Conservation (phyloP, 2,888 invertebrate genomes). For the Cephalotes varians region DNA sequence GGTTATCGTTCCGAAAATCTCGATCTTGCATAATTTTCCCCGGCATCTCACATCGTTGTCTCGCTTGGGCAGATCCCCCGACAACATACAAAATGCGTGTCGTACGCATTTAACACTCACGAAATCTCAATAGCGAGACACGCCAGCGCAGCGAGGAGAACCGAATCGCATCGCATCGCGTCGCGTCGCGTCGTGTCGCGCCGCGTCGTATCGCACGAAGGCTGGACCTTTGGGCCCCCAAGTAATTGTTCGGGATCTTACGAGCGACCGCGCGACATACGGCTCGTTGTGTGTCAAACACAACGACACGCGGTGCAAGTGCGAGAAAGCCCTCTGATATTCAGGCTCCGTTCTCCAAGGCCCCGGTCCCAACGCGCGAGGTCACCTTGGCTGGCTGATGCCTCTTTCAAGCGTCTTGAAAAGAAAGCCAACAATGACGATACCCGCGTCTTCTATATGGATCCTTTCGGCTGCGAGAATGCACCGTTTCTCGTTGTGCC, state of each 20-base stretch:
- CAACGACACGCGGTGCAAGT: conserved; percentile 24
- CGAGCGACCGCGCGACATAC: conserved; percentile 56
- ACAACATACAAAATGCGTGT: neutral
- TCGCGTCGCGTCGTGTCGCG: conserved; percentile 20
- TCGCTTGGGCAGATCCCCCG: neutral
- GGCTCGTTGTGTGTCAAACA: conserved; percentile 58
- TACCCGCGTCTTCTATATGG: conserved; percentile 57
- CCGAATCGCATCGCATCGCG: conserved; percentile 5
- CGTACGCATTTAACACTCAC: conserved; percentile 23
- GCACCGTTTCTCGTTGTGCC: conserved; percentile 58
- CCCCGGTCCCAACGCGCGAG: conserved; percentile 68
- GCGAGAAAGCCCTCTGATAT: conserved; percentile 47
- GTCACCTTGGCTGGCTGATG: conserved; percentile 75
- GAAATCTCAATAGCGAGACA: conserved; percentile 27
- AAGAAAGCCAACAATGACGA: conserved; percentile 75
- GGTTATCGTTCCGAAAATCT: neutral
- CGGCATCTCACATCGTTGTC: neutral
- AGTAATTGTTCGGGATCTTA: conserved; percentile 54
- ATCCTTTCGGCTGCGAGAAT: conserved; percentile 57
- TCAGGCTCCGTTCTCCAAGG: conserved; percentile 70
- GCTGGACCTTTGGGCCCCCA: conserved; percentile 10
- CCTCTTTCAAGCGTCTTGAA: conserved; percentile 75
- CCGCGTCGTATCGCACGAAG: conserved; percentile 36
- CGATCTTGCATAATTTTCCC: conserved; percentile 16
- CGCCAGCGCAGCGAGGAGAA: conserved; percentile 33